Base-by-base conservation (phyloP, 2,797 vertebrate species). In the Gallinago solitaria region DNA sequence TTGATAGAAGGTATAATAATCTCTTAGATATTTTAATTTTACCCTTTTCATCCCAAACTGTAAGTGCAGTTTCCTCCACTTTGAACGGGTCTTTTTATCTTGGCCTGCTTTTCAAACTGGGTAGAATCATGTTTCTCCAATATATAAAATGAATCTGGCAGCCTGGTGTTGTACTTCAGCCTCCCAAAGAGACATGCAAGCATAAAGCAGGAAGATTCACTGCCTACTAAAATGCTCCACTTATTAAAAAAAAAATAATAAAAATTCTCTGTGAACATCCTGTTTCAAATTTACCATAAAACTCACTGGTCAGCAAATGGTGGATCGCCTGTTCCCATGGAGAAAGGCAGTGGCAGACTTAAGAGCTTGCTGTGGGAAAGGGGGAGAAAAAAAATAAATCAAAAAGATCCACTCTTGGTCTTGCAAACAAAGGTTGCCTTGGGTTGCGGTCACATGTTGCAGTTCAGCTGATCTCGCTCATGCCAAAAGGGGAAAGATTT, bases 381-480 rank as follows among this genome's bases (percentile, higher is more conserved):
- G 54, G 35, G 67, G 3, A 2, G 4, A 45, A 69, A 80, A 70
- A 79, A 60, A 73, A 76, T 39, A 84, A 91, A 93, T 94, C 45
- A 79, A 68, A 95, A 92, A 96, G 86, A 87, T 97, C 86, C 78
- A 70, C 86, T 92, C 78, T 77, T 84, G 86, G 83, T 93, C 77
- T 87, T 74, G 77, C 63, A 93, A 87, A 94, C 95, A 96, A 96
- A 97, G 86, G 92, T 96, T 96, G 92, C 94, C 95, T 96, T 95
- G 95, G 96, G 84, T 82, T 94, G 83, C 10, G 23, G 87, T 96
- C 94, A 96, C 90, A 94, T 96, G 95, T 82, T 93, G 83, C 64
- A 67, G 88, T 95, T 94, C 93, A 95, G 93, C 95, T 95, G 90
- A 96, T 96, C 96, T 76, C 1, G 0, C 45, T 93, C 32, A 63